A percentile compares a stretch with the other conserved stretches of the same genome.
Evolutionary conservation across 2,797 vertebrate genomes (phyloP).

Genomic region (Alca torda): DNA sequence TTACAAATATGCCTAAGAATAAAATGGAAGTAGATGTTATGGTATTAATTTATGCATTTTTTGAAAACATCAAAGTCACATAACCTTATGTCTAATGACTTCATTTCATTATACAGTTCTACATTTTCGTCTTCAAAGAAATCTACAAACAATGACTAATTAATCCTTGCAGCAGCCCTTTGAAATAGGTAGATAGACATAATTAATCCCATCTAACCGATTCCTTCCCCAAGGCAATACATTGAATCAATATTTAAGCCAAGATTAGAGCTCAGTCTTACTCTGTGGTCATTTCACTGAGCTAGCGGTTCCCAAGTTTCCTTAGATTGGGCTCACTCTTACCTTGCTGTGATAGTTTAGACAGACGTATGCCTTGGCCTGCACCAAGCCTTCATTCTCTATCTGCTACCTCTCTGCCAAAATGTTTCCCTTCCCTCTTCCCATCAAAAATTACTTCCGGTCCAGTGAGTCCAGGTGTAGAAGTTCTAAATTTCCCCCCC

Average conservation of each 20-base stretch:
- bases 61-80: neutral
- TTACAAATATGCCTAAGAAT: constrained; percentile 1
- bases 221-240: neutral
- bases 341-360: neutral
- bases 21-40: neutral
- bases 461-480: neutral
- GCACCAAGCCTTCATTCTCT: neutral
- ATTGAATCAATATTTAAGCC: neutral
- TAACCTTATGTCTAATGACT: constrained; percentile 10
- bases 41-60: constrained; percentile 13
- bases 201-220: neutral
- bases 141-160: constrained; percentile 27
- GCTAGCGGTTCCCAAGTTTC: neutral
- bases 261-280: neutral
- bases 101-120: neutral
- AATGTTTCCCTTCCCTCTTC: neutral
- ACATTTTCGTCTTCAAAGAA: constrained; percentile 17
- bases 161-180: neutral
- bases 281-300: neutral
- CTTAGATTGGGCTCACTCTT: neutral
- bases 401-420: neutral
- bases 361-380: neutral
- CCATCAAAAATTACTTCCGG: neutral
- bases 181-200: constrained; percentile 21
- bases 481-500: neutral